Base-by-base conservation (phyloP, 2,797 vertebrate genomes). In the Salmo trutta region DNA sequence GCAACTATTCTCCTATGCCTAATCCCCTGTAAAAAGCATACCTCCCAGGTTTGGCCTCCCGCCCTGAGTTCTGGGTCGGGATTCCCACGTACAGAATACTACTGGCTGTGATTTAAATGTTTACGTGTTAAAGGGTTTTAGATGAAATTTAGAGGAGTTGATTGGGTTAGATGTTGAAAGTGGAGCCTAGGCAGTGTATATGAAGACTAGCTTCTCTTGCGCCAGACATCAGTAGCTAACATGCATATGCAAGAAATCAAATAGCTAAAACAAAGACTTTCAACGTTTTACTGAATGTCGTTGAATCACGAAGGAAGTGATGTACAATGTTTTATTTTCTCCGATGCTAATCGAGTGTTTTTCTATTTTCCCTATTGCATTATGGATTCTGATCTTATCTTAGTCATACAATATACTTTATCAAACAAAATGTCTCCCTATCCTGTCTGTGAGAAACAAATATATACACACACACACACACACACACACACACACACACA, bases 81-180 rank as follows among this genome's bases (percentile, higher is more conserved):
- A 27, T 36, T 75, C 73, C 69, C 53, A 75, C 71, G 27, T 71
- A 53, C 27, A 31, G 21, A 29, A 51, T 51, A 12, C 14, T 24
- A 10, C 10, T 24, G 4, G 8, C 71, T 27, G 68, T 54, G 12
- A 72, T 15, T 15, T 31, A 47, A 12, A 12, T 72, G 36, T 27
- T 64, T 51, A 33, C 33, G 19, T 51, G 31, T 41, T 19, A 12
- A n/a, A 75, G 36, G 19, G 17, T 6, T 47, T 75, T 41, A 21
- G 7, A 7, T 17, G 27, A 21, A 1, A 69, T 69, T 2, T 68
- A 8, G 6, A 56, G 53, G 41, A 31, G n/a, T 54, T 64, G 51
- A 53, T 75, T 75, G 72, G 36, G 56, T 64, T 74, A 62, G 52
- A 64, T 74, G 54, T 64, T 51, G 52, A 73, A 33, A 56, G 15